Percentiles rank a stretch among this genome's conserved stretches.
These are phyloP conservation scores for Eonycteris spelaea DNA, from an alignment of 2,113 vertebrate genomes.

Conservation along the genomic window DNA sequence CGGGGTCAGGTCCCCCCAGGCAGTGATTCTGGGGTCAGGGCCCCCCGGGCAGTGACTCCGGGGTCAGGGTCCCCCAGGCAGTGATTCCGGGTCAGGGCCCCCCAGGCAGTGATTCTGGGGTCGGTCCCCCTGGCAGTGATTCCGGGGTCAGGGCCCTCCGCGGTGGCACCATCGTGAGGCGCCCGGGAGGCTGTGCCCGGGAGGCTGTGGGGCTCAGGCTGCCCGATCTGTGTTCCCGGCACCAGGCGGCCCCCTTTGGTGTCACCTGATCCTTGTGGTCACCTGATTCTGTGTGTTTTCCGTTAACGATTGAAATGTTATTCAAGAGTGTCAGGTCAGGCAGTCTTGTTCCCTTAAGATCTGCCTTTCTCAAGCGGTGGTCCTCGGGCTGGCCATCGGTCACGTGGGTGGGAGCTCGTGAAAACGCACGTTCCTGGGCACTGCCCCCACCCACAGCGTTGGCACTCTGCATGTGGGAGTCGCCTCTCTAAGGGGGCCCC, in stretches of 20 bases:
- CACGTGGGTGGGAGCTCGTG: not conserved
- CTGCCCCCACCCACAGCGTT: too few relatives aligned
- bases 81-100: too few relatives aligned
- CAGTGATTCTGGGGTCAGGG: too few relatives aligned
- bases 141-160: too few relatives aligned
- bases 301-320: not conserved
- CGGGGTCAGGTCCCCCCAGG: too few relatives aligned
- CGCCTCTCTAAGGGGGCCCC: not conserved
- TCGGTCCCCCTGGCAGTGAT: too few relatives aligned
- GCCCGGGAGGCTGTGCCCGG: too few relatives aligned
- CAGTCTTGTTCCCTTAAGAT: not conserved
- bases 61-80: too few relatives aligned
- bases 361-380: not conserved
- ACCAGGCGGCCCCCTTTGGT: fast-evolving
- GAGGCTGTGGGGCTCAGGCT: fast-evolving
- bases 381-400: not conserved
- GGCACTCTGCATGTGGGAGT: not conserved
- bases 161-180: too few relatives aligned
- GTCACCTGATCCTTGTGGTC: too few relatives aligned
- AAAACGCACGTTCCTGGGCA: not conserved
- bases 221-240: not conserved
- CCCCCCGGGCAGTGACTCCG: too few relatives aligned
- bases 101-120: too few relatives aligned
- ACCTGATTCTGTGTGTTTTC: not conserved
- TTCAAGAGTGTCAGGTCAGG: not conserved